These are phyloP conservation scores for Acrossocheilus fasciatus DNA, from an alignment of 2,797 vertebrate species.

Conservation along the genomic window DNA sequence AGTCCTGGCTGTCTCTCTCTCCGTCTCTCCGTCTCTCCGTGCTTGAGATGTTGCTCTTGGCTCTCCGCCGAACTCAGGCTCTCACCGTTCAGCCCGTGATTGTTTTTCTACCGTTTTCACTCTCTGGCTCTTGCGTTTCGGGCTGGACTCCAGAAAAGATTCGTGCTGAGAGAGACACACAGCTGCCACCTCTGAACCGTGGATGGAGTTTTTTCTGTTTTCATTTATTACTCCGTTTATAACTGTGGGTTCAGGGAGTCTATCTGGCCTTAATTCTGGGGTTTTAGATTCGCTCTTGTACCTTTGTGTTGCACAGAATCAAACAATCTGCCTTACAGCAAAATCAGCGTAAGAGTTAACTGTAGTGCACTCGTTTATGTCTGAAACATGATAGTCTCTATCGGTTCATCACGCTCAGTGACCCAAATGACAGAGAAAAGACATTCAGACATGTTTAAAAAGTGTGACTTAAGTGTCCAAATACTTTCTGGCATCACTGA, in stretches of 20 bases:
- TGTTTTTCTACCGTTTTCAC: slow-evolving; percentile 53
- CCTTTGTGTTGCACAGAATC: slow-evolving; percentile 58
- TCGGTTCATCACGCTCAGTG: not conserved
- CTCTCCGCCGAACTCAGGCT: slow-evolving; percentile 23
- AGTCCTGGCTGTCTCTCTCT: slow-evolving; percentile 48
- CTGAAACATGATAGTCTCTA: not conserved
- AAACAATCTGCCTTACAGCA: not conserved
- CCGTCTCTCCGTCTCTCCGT: slow-evolving; percentile 40
- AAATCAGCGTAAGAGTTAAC: not conserved
- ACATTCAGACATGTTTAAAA: not conserved
- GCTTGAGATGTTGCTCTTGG: slow-evolving; percentile 60
- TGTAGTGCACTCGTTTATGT: not conserved
- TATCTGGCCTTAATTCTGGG: slow-evolving; percentile 60
- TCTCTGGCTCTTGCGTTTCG: slow-evolving; percentile 36
- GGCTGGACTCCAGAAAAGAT: slow-evolving; percentile 1
- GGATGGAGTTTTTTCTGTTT: not conserved
- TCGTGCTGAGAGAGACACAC: slow-evolving; percentile 26
- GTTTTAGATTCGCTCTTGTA: slow-evolving; percentile 66
- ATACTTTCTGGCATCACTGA: not conserved
- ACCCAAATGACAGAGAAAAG: not conserved
- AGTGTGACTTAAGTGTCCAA: not conserved
- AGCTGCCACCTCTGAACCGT: slow-evolving; percentile 28
- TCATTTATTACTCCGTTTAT: slow-evolving; percentile 49
- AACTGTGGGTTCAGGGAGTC: slow-evolving; percentile 45
- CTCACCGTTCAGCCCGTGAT: slow-evolving; percentile 45